Percentiles rank a stretch among this genome's conserved stretches.
These are phyloP conservation scores for Dynastes hyllus DNA, from an alignment of 2,888 invertebrate species.

Conservation along the genomic window DNA sequence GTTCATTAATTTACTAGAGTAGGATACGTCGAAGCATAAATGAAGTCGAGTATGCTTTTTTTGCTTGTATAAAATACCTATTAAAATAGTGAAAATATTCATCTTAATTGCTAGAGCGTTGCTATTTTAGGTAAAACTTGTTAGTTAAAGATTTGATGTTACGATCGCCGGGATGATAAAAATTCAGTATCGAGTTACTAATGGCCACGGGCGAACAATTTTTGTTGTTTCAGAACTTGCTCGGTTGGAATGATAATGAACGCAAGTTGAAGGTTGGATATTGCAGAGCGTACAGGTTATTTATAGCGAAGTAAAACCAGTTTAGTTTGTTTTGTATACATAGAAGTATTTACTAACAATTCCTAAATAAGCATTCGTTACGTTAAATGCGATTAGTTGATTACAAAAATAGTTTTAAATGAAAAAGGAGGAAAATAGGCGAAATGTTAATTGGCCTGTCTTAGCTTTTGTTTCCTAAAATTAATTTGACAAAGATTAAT, in stretches of 20 bases:
- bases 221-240: constrained; percentile 8
- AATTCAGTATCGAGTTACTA: constrained; percentile 14
- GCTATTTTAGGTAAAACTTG: constrained; percentile 5
- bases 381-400: too few species aligned
- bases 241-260: constrained; percentile 14
- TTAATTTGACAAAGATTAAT: too few species aligned
- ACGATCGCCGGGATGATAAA: background rate
- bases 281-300: background rate
- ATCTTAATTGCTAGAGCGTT: background rate
- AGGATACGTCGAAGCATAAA: background rate
- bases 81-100: background rate
- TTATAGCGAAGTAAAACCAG: constrained; percentile 5
- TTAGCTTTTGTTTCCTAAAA: too few species aligned
- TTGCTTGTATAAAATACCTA: background rate
- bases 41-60: background rate
- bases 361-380: background rate
- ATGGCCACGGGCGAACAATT: background rate
- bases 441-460: background rate
- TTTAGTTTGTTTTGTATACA: constrained; percentile 1
- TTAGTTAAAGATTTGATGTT: constrained; percentile 11
- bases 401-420: too few species aligned
- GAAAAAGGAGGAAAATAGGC: too few species aligned
- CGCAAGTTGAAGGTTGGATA: background rate
- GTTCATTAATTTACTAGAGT: background rate
- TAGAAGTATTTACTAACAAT: background rate